Evolutionary conservation across 1,140 invertebrate genomes (phyloP).

Genomic region (Aplysia californica): DNA sequence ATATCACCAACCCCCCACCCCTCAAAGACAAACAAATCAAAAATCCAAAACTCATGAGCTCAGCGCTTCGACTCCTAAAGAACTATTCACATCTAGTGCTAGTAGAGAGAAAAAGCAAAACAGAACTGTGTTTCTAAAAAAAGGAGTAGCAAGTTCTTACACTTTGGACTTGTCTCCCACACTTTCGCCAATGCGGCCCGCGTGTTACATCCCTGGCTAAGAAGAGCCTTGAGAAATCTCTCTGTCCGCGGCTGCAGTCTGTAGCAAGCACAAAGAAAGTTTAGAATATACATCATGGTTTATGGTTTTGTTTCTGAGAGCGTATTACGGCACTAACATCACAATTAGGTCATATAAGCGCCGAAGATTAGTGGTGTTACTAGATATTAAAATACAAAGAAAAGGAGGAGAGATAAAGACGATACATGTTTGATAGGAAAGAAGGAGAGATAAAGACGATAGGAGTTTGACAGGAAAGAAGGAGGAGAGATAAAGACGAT

Average conservation of each 20-base stretch:
- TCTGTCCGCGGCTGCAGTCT: conserved; percentile 84
- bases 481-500: too few species aligned
- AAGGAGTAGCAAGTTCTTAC: conserved; percentile 72
- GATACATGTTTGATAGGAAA: too few species aligned
- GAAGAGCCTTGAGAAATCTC: conserved; percentile 77
- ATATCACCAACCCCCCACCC: not conserved
- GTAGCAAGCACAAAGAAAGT: conserved; percentile 23
- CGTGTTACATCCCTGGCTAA: conserved; percentile 74
- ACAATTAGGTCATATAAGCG: too few species aligned
- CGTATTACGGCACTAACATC: not conserved
- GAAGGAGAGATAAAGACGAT: too few species aligned
- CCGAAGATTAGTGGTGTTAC: too few species aligned
- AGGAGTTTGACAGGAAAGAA: too few species aligned
- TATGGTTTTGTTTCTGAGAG: not conserved
- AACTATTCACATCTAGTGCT: not conserved
- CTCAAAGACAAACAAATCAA: not conserved
- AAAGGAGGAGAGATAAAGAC: too few species aligned
- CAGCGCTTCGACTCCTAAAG: not conserved
- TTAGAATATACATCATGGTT: too few species aligned
- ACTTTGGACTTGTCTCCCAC: conserved; percentile 80
- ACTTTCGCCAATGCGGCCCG: conserved; percentile 73
- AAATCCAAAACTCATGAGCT: not conserved
- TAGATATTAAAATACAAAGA: too few species aligned
- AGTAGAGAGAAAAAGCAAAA: not conserved
- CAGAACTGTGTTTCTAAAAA: not conserved